Conservation (phyloP, 1,140 invertebrate genomes). For the Ceratosolen fusciceps region DNA sequence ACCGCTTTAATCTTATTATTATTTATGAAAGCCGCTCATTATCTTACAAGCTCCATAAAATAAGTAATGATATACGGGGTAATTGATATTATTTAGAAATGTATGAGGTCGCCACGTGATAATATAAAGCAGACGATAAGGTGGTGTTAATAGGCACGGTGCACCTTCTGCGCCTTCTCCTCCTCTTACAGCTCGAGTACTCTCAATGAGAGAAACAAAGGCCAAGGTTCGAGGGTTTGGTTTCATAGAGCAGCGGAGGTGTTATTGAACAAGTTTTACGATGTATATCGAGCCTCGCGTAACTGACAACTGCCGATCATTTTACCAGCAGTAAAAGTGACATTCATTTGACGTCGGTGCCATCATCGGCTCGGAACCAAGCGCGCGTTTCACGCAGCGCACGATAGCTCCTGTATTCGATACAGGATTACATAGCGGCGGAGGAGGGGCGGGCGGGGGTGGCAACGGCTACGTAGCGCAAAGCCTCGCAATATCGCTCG, state of each 20-base stretch:
- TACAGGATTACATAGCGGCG: slow-evolving; percentile 28
- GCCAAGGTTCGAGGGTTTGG: too few relatives aligned
- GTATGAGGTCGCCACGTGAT: too few relatives aligned
- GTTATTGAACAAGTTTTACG: neutral
- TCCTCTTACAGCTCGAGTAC: too few relatives aligned
- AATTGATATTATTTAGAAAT: neutral
- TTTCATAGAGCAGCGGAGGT: too few relatives aligned
- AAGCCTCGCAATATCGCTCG: slow-evolving; percentile 20
- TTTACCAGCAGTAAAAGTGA: slow-evolving; percentile 10
- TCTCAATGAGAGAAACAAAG: too few relatives aligned
- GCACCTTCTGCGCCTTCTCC: neutral
- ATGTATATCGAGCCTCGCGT: neutral
- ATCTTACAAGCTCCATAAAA: neutral
- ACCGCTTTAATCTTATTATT: too few relatives aligned
- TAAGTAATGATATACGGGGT: neutral
- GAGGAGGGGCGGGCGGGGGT: too few relatives aligned
- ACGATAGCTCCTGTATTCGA: neutral
- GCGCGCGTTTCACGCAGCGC: neutral
- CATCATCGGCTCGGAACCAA: neutral
- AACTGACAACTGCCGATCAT: slow-evolving; percentile 19
- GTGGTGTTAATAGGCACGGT: too few relatives aligned
- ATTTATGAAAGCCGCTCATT: neutral
- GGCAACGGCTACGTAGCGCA: neutral
- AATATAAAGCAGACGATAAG: too few relatives aligned
- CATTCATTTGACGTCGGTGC: neutral